Conservation (phyloP, 2,113 vertebrate genomes). For the Salvator merianae region DNA sequence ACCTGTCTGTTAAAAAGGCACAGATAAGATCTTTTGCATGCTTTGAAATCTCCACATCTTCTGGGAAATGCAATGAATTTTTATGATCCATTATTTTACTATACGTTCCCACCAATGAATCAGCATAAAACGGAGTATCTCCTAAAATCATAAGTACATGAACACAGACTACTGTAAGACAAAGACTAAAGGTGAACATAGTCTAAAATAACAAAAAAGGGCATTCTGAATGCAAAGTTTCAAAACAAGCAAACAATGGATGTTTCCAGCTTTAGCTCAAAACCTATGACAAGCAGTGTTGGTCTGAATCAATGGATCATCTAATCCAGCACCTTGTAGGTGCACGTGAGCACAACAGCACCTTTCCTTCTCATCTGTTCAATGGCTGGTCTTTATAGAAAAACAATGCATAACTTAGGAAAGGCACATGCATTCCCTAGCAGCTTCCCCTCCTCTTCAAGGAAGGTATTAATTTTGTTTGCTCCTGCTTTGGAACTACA, state of each 20-base stretch:
- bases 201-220: neutral
- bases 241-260: neutral
- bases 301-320: too few relatives aligned
- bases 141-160: conserved; percentile 76
- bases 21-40: conserved; percentile 98
- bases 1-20: conserved; percentile 97
- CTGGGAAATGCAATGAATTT: conserved; percentile 95
- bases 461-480: neutral
- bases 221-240: neutral
- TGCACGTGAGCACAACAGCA: too few relatives aligned
- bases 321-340: too few relatives aligned
- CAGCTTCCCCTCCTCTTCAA: neutral
- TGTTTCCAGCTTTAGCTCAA: neutral
- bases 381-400: too few relatives aligned
- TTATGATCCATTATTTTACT: conserved; percentile 99
- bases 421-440: neutral
- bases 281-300: neutral
- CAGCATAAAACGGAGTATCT: conserved; percentile 97
- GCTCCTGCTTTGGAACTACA: neutral
- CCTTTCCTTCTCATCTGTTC: too few relatives aligned
- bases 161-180: neutral
- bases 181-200: neutral
- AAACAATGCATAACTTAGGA: neutral
- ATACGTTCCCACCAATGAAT: conserved; percentile 97
- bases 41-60: conserved; percentile 97